phyloP scores from a whole-genome alignment of 2,888 invertebrate genomes.

The Catocala sponsa region DNA sequence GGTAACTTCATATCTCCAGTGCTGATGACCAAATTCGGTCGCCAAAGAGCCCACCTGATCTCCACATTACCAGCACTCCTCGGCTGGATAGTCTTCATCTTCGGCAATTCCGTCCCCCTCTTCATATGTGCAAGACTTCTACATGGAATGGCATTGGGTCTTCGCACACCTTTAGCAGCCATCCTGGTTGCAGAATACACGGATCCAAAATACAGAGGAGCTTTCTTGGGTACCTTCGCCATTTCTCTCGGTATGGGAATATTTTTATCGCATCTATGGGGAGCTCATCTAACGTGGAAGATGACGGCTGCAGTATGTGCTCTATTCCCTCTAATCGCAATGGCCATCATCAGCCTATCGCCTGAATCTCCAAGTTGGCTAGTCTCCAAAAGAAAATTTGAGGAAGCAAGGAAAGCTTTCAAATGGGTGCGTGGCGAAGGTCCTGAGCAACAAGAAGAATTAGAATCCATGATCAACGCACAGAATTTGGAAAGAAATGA shows the following conservation, averaged over 20 bases:
- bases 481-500: conserved; percentile 70
- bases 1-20: conserved; percentile 83
- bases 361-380: conserved; percentile 92
- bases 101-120: conserved; percentile 77
- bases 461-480: conserved; percentile 76
- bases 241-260: conserved; percentile 90
- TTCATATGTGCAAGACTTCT: conserved; percentile 78
- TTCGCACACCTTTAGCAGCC: conserved; percentile 85
- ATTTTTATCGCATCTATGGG: conserved; percentile 89
- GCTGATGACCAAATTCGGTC: conserved; percentile 88
- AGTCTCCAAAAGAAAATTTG: conserved; percentile 86
- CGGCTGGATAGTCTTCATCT: conserved; percentile 80
- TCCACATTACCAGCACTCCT: conserved; percentile 82
- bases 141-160: conserved; percentile 85
- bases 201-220: conserved; percentile 89
- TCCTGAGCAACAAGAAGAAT: conserved; percentile 75
- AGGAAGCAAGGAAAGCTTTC: conserved; percentile 88
- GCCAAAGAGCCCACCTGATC: conserved; percentile 87
- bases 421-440: conserved; percentile 88
- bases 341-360: conserved; percentile 80
- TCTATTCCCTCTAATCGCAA: conserved; percentile 80
- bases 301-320: conserved; percentile 87
- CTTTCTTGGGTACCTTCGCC: conserved; percentile 89
- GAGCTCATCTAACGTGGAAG: conserved; percentile 89
- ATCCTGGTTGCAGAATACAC: conserved; percentile 89